phyloP scores from a whole-genome alignment of 2,888 invertebrate genomes.

The Bellardia pandia region DNA sequence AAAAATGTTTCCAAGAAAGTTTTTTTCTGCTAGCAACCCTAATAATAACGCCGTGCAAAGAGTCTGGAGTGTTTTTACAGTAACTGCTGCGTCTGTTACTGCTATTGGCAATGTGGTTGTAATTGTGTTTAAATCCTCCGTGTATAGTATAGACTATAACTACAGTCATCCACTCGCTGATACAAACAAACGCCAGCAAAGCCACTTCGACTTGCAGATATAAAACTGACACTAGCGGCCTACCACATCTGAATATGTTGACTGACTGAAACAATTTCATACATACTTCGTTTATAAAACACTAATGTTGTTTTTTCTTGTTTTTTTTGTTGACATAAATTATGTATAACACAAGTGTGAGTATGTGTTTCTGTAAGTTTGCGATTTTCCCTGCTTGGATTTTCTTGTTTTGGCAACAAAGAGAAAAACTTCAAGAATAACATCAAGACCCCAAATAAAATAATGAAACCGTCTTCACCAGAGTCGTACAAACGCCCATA shows the following conservation, averaged over 20 bases:
- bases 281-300: conserved; percentile 53
- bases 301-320: conserved; percentile 46
- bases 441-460: conserved; percentile 10
- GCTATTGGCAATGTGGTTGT: background rate
- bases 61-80: background rate
- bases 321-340: conserved; percentile 77
- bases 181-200: background rate
- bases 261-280: conserved; percentile 76
- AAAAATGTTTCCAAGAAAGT: too few relatives aligned
- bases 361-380: conserved; percentile 66
- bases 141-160: conserved; percentile 31
- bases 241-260: conserved; percentile 77
- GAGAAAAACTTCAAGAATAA: conserved; percentile 2
- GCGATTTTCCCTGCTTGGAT: background rate
- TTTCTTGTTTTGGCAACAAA: background rate
- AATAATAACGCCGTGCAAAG: background rate
- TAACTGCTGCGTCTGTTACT: conserved; percentile 5
- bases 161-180: conserved; percentile 4
- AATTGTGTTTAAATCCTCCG: conserved; percentile 35
- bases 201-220: background rate
- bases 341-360: conserved; percentile 78
- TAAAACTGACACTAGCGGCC: conserved; percentile 61
- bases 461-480: conserved; percentile 16
- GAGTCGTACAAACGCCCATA: conserved; percentile 35
- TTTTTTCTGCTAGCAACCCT: too few relatives aligned